Percentiles rank a stretch among this genome's conserved stretches.
Conservation (phyloP, 2,888 invertebrate genomes). For the Teleiodes luculella region DNA sequence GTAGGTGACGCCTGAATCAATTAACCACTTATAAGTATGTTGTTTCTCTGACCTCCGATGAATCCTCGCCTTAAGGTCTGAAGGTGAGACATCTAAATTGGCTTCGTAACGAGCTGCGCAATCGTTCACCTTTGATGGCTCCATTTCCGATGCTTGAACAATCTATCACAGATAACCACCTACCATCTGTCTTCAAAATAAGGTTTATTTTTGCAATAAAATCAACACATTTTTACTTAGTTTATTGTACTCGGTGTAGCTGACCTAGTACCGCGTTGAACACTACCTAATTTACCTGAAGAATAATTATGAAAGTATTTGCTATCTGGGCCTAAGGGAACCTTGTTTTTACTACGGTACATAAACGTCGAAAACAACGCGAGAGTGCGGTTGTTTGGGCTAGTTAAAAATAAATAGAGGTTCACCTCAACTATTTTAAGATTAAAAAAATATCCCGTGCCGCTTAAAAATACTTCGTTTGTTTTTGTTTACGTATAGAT, state of each 20-base stretch:
- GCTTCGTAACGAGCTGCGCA: conserved; percentile 16
- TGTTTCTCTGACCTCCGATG: neutral
- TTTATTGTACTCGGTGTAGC: neutral
- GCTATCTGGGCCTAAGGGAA: too few relatives aligned
- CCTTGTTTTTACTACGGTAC: too few relatives aligned
- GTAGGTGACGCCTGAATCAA: too few relatives aligned
- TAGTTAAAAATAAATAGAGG: too few relatives aligned
- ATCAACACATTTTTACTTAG: neutral
- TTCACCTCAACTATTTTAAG: too few relatives aligned
- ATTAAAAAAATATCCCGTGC: neutral
- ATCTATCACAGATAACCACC: neutral
- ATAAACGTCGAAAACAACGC: too few relatives aligned
- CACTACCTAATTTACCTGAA: too few relatives aligned
- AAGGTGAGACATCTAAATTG: conserved; percentile 14
- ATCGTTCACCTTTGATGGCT: conserved; percentile 23
- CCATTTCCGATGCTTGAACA: conserved; percentile 14
- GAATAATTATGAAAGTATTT: too few relatives aligned
- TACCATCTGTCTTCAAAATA: neutral
- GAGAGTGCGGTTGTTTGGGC: too few relatives aligned
- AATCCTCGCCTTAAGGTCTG: conserved; percentile 5
- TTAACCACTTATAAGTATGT: neutral
- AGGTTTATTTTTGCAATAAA: neutral
- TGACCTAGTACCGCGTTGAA: conserved; percentile 6
- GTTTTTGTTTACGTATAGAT: neutral
- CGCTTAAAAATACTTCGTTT: neutral